phyloP scores from a whole-genome alignment of 2,888 invertebrate genomes.

The Standfussiana lucernea region DNA sequence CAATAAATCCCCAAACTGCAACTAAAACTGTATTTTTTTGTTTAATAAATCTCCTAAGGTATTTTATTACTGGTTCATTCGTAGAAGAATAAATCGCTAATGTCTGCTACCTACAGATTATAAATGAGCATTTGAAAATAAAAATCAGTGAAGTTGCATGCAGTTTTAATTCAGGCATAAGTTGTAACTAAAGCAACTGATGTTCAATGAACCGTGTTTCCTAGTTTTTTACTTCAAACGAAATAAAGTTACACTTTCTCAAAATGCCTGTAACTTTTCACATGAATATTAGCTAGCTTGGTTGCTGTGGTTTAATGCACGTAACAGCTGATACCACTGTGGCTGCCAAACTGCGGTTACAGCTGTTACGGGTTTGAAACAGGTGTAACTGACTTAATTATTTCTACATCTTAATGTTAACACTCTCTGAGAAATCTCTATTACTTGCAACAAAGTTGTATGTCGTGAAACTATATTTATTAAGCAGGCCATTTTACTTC shows the following conservation, averaged over 20 bases:
- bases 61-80: conserved; percentile 39
- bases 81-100: conserved; percentile 10
- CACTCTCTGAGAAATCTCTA: conserved; percentile 15
- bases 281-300: not conserved
- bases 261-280: not conserved
- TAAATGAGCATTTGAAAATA: conserved; percentile 11
- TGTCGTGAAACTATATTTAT: conserved; percentile 2
- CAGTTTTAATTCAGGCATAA: conserved; percentile 2
- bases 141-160: not conserved
- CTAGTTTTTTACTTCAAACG: not conserved
- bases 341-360: conserved; percentile 41
- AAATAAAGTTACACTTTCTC: not conserved
- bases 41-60: conserved; percentile 40
- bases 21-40: conserved; percentile 50
- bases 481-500: not conserved
- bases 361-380: conserved; percentile 27
- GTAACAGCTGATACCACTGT: conserved; percentile 7
- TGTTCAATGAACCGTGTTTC: conserved; percentile 10
- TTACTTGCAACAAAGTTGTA: conserved; percentile 14
- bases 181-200: conserved; percentile 13
- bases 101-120: conserved; percentile 15
- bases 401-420: conserved; percentile 12
- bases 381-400: conserved; percentile 49
- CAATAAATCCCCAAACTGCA: conserved; percentile 75
- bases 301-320: conserved; percentile 1